A percentile compares a stretch with the other conserved stretches of the same genome.
Evolutionary conservation across 53 echinoderm and acorn worm genomes (phyloP).

Genomic region (Henricia sp.): DNA sequence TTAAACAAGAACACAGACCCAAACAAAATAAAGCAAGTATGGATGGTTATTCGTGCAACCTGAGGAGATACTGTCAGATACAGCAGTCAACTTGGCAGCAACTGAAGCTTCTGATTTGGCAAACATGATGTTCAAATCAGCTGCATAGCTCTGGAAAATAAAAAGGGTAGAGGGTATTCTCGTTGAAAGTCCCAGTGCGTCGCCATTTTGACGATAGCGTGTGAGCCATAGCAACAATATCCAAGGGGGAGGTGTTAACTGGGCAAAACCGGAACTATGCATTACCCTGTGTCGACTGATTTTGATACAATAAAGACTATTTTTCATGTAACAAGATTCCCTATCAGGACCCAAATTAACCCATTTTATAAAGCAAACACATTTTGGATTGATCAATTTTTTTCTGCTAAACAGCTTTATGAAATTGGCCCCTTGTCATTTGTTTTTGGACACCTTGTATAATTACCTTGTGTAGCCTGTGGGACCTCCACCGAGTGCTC

Average conservation of each 20-base stretch:
- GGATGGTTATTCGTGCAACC: too few relatives aligned
- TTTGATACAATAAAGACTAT: not conserved
- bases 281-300: not conserved
- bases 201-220: too few relatives aligned
- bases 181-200: too few relatives aligned
- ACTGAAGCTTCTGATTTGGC: slow-evolving; percentile 84
- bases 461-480: not conserved
- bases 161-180: too few relatives aligned
- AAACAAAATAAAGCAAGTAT: too few relatives aligned
- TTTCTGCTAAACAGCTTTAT: not conserved
- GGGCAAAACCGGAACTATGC: too few relatives aligned
- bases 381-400: not conserved
- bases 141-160: slow-evolving; percentile 80
- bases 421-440: not conserved
- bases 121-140: slow-evolving; percentile 80
- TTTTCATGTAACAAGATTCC: not conserved
- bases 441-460: not conserved
- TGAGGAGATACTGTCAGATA: too few relatives aligned
- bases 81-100: slow-evolving; percentile 83
- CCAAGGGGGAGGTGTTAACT: too few relatives aligned
- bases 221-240: too few relatives aligned
- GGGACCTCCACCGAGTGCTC: slow-evolving; percentile 32
- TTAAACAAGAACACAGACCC: too few relatives aligned
- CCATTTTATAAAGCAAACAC: too few relatives aligned
- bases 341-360: too few relatives aligned